Conservation (phyloP, 30 jellyfish, hydroid and myxozoan species). For the Aurelia aurita complex sp. Pacific region DNA sequence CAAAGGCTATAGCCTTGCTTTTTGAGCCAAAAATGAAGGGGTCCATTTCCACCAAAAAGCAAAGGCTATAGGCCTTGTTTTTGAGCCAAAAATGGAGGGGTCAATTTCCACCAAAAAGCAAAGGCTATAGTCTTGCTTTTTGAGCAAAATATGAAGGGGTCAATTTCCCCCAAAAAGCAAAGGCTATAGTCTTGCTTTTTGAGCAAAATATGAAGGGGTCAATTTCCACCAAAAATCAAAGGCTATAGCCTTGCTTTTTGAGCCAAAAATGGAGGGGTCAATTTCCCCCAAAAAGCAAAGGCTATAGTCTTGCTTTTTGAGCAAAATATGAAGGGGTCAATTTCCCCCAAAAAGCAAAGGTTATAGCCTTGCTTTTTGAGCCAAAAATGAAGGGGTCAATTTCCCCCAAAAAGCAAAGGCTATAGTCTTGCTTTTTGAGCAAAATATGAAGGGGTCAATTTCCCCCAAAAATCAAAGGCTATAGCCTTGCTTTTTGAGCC, state of each 20-base stretch:
- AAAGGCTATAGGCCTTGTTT: not conserved
- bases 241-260: too few relatives aligned
- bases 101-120: not conserved
- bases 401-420: not conserved
- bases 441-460: not conserved
- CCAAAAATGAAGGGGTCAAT: not conserved
- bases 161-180: not conserved
- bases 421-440: not conserved
- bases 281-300: not conserved
- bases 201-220: too few relatives aligned
- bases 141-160: not conserved
- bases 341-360: too few relatives aligned
- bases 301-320: not conserved
- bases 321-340: not conserved
- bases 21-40: not conserved
- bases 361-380: not conserved
- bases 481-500: not conserved
- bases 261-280: too few relatives aligned
- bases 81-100: not conserved
- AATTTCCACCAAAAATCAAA: too few relatives aligned
- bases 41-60: not conserved
- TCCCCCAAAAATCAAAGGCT: too few relatives aligned
- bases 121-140: conserved; percentile 3
- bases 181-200: too few relatives aligned
- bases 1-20: too few relatives aligned